phyloP scores from a whole-genome alignment of 30 jellyfish, hydroid and myxozoan species.

The Catostylus mosaicus region DNA sequence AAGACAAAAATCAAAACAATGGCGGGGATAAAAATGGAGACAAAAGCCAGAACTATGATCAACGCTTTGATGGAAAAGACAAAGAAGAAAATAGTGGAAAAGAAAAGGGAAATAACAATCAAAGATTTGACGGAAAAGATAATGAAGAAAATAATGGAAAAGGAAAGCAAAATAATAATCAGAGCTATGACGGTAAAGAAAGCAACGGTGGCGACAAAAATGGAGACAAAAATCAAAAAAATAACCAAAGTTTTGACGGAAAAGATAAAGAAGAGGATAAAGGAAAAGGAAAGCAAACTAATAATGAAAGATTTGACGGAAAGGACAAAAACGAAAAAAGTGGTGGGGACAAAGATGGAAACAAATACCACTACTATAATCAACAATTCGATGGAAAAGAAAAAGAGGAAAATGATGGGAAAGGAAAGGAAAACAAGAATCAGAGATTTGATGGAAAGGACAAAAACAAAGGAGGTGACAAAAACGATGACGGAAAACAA shows the following conservation, averaged over 20 bases:
- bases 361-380: not conserved
- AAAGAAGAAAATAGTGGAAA: not conserved
- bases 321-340: not conserved
- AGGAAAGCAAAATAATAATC: not conserved
- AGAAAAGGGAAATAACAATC: not conserved
- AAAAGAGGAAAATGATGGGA: not conserved
- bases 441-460: constrained; percentile 14
- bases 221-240: not conserved
- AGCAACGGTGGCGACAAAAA: not conserved
- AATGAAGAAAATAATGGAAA: not conserved
- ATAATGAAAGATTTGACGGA: not conserved
- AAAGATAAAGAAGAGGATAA: not conserved
- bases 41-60: not conserved
- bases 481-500: not conserved
- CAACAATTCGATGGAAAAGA: constrained; percentile 5
- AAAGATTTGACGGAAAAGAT: not conserved
- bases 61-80: not conserved
- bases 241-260: constrained; percentile 6
- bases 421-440: not conserved
- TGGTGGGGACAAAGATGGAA: constrained; percentile 4
- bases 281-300: not conserved
- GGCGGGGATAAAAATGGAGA: not conserved
- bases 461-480: constrained; percentile 14
- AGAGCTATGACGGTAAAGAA: not conserved
- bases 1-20: not conserved